Base-by-base conservation (phyloP, 2,113 vertebrate species). In the Otolemur garnettii region DNA sequence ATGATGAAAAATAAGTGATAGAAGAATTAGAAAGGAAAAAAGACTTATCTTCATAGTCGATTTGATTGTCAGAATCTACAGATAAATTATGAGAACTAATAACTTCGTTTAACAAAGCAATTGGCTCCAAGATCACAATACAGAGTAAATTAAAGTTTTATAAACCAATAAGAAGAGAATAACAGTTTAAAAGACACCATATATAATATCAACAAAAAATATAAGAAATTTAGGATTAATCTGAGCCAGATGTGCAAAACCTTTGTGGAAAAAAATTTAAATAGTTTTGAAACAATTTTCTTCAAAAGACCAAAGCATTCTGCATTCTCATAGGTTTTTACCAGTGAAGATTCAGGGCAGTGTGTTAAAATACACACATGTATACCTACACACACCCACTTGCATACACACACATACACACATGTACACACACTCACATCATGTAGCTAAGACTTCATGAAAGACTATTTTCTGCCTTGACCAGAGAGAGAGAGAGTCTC, bases 401-500 rank as follows among this genome's bases (percentile, higher is more conserved):
- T 28, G 18, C 13, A 19, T 2, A 53, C 11, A 87, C 17, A 50
- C 11, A 59, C 13, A 19, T 2, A 53, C 15, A 87, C 17, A 50
- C 11, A 59, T 4, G 38, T 12, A 87, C 17, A 38, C 11, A 59
- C 50, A 64, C 11, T 17, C 55, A 13, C 53, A 64, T 62, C 82
- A 9, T 55, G 14, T 83, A 83, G 35, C 12, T 60, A 15, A 53
- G 28, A 59, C 24, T 85, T 94, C 62, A 45, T 91, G 64, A 72
- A 83, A 96, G 26, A 90, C 57, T 68, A 3, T 72, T 95, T 91
- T 93, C 92, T 91, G 13, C 28, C 28, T 80, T 96, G 33, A 83
- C 30, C 60, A 75, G 38, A 10, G 50, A 93, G 97, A 93, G 97
- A 97, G 71, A 69, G 79, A 97, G 94, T 93, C 91, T 98, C 96